phyloP scores from a whole-genome alignment of 2,888 invertebrate genomes.

The Agrochola lychnidis region DNA sequence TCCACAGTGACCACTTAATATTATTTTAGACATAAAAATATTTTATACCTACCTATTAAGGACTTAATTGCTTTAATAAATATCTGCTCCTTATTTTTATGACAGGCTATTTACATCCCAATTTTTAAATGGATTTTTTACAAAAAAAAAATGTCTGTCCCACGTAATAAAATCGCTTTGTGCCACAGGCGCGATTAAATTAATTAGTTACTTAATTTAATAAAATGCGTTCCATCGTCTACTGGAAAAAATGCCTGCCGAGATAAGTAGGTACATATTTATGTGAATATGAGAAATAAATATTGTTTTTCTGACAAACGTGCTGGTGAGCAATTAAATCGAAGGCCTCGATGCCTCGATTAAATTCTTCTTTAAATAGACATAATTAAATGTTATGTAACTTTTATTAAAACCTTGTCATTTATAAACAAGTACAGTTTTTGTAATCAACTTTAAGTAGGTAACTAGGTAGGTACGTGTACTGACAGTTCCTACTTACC shows the following conservation, averaged over 20 bases:
- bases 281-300: not conserved
- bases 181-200: not conserved
- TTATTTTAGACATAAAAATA: not conserved
- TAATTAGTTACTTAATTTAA: not conserved
- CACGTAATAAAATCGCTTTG: not conserved
- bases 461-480: not conserved
- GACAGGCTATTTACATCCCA: too few relatives aligned
- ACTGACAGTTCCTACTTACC: not conserved
- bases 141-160: not conserved
- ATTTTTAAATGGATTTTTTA: too few relatives aligned
- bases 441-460: not conserved
- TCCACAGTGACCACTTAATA: not conserved
- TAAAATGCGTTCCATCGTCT: not conserved
- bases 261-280: not conserved
- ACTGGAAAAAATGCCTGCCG: not conserved
- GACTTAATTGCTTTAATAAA: not conserved
- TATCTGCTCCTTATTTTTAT: slow-evolving; percentile 3
- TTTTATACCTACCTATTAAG: not conserved
- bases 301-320: not conserved
- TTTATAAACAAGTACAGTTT: not conserved
- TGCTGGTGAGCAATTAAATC: slow-evolving; percentile 33
- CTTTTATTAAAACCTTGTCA: not conserved
- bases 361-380: not conserved
- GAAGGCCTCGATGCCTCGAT: not conserved
- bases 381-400: not conserved